Conservation (phyloP, 1,140 invertebrate genomes). For the Drosophila fuyamai region DNA sequence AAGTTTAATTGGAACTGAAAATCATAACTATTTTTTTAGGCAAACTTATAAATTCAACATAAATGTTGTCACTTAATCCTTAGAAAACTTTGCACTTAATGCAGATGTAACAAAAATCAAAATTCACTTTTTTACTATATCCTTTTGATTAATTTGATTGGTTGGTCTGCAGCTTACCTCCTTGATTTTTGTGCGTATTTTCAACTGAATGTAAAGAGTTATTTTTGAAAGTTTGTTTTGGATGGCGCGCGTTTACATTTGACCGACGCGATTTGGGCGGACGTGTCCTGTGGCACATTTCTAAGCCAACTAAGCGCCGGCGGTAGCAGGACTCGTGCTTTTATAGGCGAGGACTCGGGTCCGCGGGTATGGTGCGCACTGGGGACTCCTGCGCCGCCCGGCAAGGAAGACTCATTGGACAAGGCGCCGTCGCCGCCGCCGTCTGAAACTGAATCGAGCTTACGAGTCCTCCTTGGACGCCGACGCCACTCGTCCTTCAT, state of each 20-base stretch:
- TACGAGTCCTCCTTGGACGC: conserved; percentile 45
- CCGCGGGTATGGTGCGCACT: conserved; percentile 53
- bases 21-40: no score
- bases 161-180: background rate
- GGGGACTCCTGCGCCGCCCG: conserved; percentile 23
- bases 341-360: conserved; percentile 54
- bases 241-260: conserved; percentile 25
- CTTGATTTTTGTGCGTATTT: background rate
- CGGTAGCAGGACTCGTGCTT: conserved; percentile 53
- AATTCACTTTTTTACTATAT: background rate
- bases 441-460: conserved; percentile 49
- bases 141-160: background rate
- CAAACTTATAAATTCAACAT: no score
- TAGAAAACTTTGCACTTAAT: no score
- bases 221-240: conserved; percentile 7
- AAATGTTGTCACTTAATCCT: no score
- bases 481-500: conserved; percentile 50
- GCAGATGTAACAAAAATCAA: background rate
- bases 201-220: background rate
- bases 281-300: conserved; percentile 66
- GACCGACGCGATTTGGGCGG: conserved; percentile 9
- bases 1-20: no score
- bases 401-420: conserved; percentile 55
- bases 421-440: conserved; percentile 73
- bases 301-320: conserved; percentile 68